Percentiles rank a stretch among this genome's conserved stretches.
These are phyloP conservation scores for Dreissena rostriformis DNA, from an alignment of 1,140 invertebrate species.

Conservation along the genomic window DNA sequence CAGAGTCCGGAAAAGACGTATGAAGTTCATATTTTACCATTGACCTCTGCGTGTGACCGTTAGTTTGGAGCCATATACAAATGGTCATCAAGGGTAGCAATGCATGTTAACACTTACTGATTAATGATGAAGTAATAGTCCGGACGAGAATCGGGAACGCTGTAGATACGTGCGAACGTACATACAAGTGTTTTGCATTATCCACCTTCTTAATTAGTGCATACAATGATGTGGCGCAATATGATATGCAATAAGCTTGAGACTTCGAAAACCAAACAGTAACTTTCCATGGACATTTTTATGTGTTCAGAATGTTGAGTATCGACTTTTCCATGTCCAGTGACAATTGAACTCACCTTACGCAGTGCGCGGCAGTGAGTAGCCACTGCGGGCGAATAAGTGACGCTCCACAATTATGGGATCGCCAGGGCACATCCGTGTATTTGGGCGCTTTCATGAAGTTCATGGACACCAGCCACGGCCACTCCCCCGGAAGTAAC, in stretches of 20 bases:
- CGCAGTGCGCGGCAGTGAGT: conserved; percentile 81
- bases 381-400: conserved; percentile 80
- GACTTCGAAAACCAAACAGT: not conserved
- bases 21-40: too few relatives aligned
- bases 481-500: conserved; percentile 67
- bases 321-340: not conserved
- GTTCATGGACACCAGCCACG: conserved; percentile 72
- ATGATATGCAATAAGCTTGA: not conserved
- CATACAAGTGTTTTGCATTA: too few relatives aligned
- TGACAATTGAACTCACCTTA: conserved; percentile 63
- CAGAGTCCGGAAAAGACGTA: too few relatives aligned
- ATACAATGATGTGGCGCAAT: too few relatives aligned
- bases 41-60: too few relatives aligned
- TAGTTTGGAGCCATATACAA: too few relatives aligned
- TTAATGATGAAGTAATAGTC: too few relatives aligned
- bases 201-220: too few relatives aligned
- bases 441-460: conserved; percentile 50
- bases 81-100: too few relatives aligned
- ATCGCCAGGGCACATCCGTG: conserved; percentile 50
- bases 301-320: not conserved
- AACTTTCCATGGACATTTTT: not conserved
- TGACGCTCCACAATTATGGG: conserved; percentile 80
- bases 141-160: too few relatives aligned
- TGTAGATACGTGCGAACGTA: too few relatives aligned
- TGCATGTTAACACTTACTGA: too few relatives aligned